phyloP scores from a whole-genome alignment of 2,797 vertebrate species.

The Siniperca obscura region DNA sequence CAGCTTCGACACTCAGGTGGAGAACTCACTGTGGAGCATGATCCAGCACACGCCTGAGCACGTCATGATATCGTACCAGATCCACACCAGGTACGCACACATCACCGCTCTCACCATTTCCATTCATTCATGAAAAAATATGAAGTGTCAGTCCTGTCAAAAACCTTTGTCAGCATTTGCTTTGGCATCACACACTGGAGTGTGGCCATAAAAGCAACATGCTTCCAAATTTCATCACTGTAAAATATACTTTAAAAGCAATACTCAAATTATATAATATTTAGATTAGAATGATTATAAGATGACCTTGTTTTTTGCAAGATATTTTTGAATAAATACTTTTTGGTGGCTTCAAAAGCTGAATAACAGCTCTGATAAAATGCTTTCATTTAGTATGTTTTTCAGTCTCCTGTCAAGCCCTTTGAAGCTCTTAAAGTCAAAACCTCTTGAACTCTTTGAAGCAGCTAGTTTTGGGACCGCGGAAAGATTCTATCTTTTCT shows the following conservation, averaged over 20 bases:
- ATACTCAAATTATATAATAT: too few relatives aligned
- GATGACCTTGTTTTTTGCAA: background rate
- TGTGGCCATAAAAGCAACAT: background rate
- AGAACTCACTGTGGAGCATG: slow-evolving; percentile 85
- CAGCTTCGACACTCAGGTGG: slow-evolving; percentile 69
- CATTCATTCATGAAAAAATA: background rate
- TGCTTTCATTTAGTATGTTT: background rate
- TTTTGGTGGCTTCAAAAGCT: background rate
- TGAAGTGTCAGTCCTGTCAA: background rate
- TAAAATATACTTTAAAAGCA: background rate
- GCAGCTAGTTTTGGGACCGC: too few relatives aligned
- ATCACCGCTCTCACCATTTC: background rate
- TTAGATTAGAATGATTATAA: background rate
- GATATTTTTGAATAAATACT: background rate
- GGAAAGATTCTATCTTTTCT: too few relatives aligned
- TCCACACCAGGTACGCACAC: slow-evolving; percentile 86
- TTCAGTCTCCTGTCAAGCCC: background rate
- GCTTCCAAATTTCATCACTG: background rate
- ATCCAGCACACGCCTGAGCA: slow-evolving; percentile 85
- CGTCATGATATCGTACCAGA: slow-evolving; percentile 91
- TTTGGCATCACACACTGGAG: background rate
- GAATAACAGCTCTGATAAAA: background rate
- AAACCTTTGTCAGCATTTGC: background rate
- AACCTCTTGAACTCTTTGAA: background rate
- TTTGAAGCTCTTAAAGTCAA: background rate